These are phyloP conservation scores for Lasius fuliginosus DNA, from an alignment of 2,888 invertebrate genomes.

Conservation along the genomic window DNA sequence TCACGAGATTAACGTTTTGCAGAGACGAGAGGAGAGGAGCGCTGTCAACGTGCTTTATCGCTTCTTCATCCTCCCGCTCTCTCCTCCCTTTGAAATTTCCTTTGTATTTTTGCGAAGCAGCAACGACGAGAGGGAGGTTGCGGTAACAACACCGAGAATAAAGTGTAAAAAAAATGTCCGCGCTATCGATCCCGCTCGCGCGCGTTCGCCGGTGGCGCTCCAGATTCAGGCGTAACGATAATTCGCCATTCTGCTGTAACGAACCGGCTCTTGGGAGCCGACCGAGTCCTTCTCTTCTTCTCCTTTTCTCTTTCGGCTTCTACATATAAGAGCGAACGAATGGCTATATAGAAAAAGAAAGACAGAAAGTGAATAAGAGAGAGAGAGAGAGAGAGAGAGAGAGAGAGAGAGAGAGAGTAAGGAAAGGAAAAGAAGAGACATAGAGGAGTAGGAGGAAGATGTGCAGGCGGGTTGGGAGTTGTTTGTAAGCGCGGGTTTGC, in stretches of 20 bases:
- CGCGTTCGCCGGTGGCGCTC: conserved; percentile 59
- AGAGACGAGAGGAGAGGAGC: not conserved
- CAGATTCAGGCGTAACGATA: conserved; percentile 75
- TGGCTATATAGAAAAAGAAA: conserved; percentile 2
- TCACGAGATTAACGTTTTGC: not conserved
- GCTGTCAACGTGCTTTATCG: not conserved
- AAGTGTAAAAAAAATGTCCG: conserved; percentile 54
- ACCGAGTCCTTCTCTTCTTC: conserved; percentile 24
- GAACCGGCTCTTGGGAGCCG: conserved; percentile 63
- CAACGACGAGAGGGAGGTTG: conserved; percentile 4
- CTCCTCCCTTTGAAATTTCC: not conserved
- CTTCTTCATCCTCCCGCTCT: not conserved
- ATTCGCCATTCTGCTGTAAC: conserved; percentile 73
- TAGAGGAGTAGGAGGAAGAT: not conserved
- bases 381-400: not conserved
- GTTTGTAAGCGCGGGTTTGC: conserved; percentile 65
- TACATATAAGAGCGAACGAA: conserved; percentile 30
- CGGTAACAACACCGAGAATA: not conserved
- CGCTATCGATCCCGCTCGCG: conserved; percentile 59
- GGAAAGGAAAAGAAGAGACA: not conserved
- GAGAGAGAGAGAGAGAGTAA: not conserved
- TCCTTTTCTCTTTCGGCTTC: not conserved
- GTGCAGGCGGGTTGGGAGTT: conserved; percentile 52
- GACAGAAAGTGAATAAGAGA: not conserved
- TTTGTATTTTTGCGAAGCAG: not conserved